These are phyloP conservation scores for Lathronympha strigana DNA, from an alignment of 2,888 invertebrate genomes.

Conservation along the genomic window DNA sequence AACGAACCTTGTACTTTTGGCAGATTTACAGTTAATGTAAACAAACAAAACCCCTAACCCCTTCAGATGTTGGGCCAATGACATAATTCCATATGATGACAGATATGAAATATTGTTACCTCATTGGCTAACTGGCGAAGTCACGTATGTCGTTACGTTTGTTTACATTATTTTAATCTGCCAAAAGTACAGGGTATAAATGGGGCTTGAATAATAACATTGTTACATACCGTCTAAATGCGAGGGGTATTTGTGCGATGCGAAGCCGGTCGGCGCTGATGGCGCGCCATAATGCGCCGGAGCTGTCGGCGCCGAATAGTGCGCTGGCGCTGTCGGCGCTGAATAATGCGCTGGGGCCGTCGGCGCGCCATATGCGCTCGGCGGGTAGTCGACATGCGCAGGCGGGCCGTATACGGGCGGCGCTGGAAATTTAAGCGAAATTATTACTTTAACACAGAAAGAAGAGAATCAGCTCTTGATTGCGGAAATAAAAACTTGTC, in stretches of 20 bases:
- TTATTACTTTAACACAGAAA: neutral
- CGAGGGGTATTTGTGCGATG: slow-evolving; percentile 73
- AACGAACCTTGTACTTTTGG: too few relatives aligned
- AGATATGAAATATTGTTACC: too few relatives aligned
- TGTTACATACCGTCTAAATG: slow-evolving; percentile 72
- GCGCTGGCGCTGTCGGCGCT: slow-evolving; percentile 23
- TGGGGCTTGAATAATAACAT: neutral
- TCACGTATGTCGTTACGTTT: too few relatives aligned
- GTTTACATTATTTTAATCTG: too few relatives aligned
- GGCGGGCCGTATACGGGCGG: slow-evolving; percentile 70
- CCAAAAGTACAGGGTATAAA: neutral
- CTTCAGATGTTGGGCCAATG: too few relatives aligned
- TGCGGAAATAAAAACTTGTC: too few relatives aligned
- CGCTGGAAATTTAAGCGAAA: slow-evolving; percentile 55
- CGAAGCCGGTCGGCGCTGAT: slow-evolving; percentile 70
- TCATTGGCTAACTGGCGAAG: too few relatives aligned
- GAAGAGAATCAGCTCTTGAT: too few relatives aligned
- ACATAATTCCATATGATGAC: too few relatives aligned
- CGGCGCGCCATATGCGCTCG: slow-evolving; percentile 64
- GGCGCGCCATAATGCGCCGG: slow-evolving; percentile 72
- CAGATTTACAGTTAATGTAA: too few relatives aligned
- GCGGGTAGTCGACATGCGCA: slow-evolving; percentile 67
- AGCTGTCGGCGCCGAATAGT: slow-evolving; percentile 63
- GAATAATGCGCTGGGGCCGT: slow-evolving; percentile 14
- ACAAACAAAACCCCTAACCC: too few relatives aligned